These are phyloP conservation scores for Oligia latruncula DNA, from an alignment of 2,888 invertebrate genomes.

Conservation along the genomic window DNA sequence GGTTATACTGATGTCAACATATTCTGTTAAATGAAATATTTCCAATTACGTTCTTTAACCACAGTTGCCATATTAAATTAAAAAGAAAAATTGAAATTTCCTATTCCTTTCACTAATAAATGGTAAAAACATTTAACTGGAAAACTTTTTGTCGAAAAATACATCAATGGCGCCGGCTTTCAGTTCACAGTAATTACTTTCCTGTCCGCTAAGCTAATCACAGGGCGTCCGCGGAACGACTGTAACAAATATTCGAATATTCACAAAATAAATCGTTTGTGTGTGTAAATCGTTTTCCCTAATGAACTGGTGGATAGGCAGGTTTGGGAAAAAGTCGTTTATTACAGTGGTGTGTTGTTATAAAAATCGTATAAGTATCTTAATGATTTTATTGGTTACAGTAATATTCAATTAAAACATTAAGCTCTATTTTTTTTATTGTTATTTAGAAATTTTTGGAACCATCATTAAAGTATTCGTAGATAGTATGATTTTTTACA, in stretches of 20 bases:
- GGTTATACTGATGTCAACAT: background rate
- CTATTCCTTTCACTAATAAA: conserved; percentile 34
- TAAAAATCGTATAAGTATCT: background rate
- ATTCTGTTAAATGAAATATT: background rate
- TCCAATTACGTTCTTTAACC: background rate
- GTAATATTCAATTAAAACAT: background rate
- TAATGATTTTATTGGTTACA: background rate
- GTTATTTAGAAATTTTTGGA: background rate
- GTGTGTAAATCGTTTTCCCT: conserved; percentile 24
- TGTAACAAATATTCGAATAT: conserved; percentile 51
- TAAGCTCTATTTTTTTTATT: background rate
- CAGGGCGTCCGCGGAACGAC: conserved; percentile 33
- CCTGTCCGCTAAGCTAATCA: conserved; percentile 54
- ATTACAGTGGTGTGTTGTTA: background rate
- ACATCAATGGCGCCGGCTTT: conserved; percentile 42
- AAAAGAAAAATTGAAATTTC: background rate
- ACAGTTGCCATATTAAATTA: conserved; percentile 2
- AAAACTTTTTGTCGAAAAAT: conserved; percentile 46
- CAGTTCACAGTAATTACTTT: conserved; percentile 58
- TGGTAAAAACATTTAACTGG: conserved; percentile 41
- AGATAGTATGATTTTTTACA: background rate
- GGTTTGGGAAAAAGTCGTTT: background rate
- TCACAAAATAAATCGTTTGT: conserved; percentile 27
- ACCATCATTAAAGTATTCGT: background rate
- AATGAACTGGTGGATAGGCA: conserved; percentile 22